Conservation (phyloP, 2,113 vertebrate species). For the Chitala chitala region DNA sequence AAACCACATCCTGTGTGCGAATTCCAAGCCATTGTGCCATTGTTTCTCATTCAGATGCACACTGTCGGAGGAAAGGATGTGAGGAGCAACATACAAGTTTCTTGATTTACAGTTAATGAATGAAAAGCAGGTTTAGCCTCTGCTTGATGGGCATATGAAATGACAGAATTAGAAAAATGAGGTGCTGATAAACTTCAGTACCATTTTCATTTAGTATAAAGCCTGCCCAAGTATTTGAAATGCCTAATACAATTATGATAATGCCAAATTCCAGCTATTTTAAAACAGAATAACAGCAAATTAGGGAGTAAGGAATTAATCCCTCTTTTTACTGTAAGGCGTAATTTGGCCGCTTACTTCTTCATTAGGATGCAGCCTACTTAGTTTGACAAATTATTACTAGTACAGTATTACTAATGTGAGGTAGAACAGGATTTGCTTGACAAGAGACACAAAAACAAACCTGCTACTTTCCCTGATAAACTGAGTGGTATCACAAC, state of each 20-base stretch:
- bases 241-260: constrained; percentile 38
- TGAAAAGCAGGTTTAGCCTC: constrained; percentile 47
- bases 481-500: background rate
- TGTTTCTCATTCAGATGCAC: background rate
- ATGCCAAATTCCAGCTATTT: constrained; percentile 49
- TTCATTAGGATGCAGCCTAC: constrained; percentile 40
- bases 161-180: constrained; percentile 44
- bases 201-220: constrained; percentile 37
- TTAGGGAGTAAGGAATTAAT: constrained; percentile 51
- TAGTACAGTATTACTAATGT: constrained; percentile 32
- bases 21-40: background rate
- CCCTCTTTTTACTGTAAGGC: constrained; percentile 44
- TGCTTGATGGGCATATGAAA: constrained; percentile 28
- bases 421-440: constrained; percentile 33
- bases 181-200: constrained; percentile 41
- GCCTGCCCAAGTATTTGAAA: constrained; percentile 19
- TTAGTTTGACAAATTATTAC: constrained; percentile 38
- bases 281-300: constrained; percentile 52
- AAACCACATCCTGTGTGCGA: background rate
- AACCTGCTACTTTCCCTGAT: background rate
- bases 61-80: background rate
- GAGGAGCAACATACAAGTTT: constrained; percentile 42
- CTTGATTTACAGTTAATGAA: constrained; percentile 49
- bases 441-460: background rate
- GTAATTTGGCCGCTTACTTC: constrained; percentile 48